Evolutionary conservation across 2,113 vertebrate genomes (phyloP), one percentile per base, ranked within the genome.

Genomic region (Alligator mississippiensis): DNA sequence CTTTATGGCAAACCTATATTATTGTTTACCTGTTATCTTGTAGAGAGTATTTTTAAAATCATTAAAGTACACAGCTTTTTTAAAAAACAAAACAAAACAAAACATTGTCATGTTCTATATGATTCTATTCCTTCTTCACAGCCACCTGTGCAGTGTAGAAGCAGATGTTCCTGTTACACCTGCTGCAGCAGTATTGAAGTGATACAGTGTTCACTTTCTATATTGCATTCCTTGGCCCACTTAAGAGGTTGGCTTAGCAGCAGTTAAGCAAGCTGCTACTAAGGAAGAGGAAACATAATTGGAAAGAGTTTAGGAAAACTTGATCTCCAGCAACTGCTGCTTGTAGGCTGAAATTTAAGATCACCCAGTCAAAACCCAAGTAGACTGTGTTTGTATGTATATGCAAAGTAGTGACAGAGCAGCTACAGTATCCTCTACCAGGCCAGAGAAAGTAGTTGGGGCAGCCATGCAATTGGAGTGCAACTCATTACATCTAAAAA

Each of bases 11-110:
- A 87, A 78, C 77, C n/a, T 90, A n/a, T 96, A 91, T 91, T 85
- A 78, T 28, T 93, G 59, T 95, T 84, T 82, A 72, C 19, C 58
- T 81, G 78, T 90, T 95, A 57, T 88, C 77, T 77, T 85, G 58
- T 97, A 97, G 83, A 96, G 57, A n/a, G 60, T 88, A 1, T 89
- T 96, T 97, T 96, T 74, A 54, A 94, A 94, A 82, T 77, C 0
- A 97, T 97, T 98, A 97, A 97, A 93, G 93, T 16, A 95, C 82
- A 18, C 86, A 75, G 64, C 60, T 47, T 94, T 97, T 97, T 95
- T 62, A 54, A 64, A 89, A 68, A 63, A 75, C 25, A 70, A 82
- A 93, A 93, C 66, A 89, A 88, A 27, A 19, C 21, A 17, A 47
- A 87, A 12, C 3, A 5, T 19, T 34, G 59, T 59, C 47, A 64